Evolutionary conservation across 2,888 invertebrate genomes (phyloP), one percentile per base, ranked within the genome.

Genomic region (Thymelicus acteon): DNA sequence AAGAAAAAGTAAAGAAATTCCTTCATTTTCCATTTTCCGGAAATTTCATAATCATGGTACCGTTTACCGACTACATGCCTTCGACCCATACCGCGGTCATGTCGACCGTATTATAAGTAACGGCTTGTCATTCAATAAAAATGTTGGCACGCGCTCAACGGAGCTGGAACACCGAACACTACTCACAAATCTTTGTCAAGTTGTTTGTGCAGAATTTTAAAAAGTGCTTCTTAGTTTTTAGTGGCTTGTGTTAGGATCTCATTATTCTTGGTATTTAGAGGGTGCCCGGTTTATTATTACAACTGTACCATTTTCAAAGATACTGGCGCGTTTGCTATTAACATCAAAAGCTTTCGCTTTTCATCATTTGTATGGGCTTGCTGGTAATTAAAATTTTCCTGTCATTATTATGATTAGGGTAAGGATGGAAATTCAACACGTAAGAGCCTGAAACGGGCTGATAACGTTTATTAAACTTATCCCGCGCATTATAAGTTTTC

Each of bases 121-220:
- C 63, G 47, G 31, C 10, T 40, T 39, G 63, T 63, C 62, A 63
- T 69, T 69, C 57, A 69, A 54, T 69, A 48, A 63, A 63, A 62
- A 69, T 58, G 69, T 69, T 69, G 69, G 63, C 62, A 44, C 19
- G 7, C 57, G 37, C 19, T 48, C 69, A 69, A 63, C 15, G 13
- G n/a, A 37, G 15, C 52, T 47, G 47, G 61, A 47, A 62, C 54
- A 5, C 47, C 24, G 61, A 47, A 62, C 54, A 5, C 47, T 40
- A 54, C n/a, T 44, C 10, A 69, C 69, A 63, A 63, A 69, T 63
- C 63, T 58, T 48, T 66, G 64, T 64, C 52, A 54, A 39, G 15
- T 54, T 37, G 64, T 64, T 58, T 58, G 39, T 10, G 49, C 2
- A 12, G 12, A 10, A n/a, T 44, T 44, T 12, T 54, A 64, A 64